Conservation (phyloP, 2,888 invertebrate species). For the Callosobruchus maculatus region DNA sequence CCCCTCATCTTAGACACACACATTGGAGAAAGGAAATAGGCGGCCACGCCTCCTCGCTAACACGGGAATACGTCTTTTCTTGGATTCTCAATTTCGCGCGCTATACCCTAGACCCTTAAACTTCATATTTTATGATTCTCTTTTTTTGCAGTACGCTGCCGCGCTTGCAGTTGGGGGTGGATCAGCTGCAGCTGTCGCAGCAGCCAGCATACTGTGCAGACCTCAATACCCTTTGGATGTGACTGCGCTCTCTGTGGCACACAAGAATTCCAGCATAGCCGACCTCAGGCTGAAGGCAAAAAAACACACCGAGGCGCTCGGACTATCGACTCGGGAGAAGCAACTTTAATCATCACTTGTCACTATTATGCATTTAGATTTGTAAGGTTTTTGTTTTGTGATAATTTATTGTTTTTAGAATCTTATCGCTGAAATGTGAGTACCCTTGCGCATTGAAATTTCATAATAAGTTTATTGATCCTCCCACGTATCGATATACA, state of each 20-base stretch:
- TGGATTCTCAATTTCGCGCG: too few relatives aligned
- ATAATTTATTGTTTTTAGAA: neutral
- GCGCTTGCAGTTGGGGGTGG: conserved; percentile 58
- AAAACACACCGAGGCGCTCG: conserved; percentile 87
- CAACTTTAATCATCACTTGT: conserved; percentile 13
- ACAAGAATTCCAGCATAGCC: conserved; percentile 89
- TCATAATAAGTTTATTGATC: too few relatives aligned
- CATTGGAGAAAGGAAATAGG: too few relatives aligned
- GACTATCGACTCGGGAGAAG: conserved; percentile 46
- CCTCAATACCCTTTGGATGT: conserved; percentile 71
- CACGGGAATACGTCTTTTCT: too few relatives aligned
- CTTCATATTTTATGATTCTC: neutral
- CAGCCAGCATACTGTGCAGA: conserved; percentile 59
- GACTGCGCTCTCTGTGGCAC: conserved; percentile 77
- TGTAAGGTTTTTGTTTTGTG: neutral
- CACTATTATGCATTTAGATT: neutral
- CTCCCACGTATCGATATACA: too few relatives aligned
- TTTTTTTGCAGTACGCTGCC: conserved; percentile 48
- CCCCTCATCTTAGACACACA: too few relatives aligned
- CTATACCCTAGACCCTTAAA: too few relatives aligned
- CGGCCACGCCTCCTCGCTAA: too few relatives aligned
- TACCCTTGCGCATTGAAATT: neutral
- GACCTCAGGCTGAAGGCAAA: conserved; percentile 90
- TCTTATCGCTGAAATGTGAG: neutral
- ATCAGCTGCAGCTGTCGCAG: conserved; percentile 47